phyloP scores from a whole-genome alignment of 35 echinoderm and acorn worm genomes.

The Apostichopus japonicus region DNA sequence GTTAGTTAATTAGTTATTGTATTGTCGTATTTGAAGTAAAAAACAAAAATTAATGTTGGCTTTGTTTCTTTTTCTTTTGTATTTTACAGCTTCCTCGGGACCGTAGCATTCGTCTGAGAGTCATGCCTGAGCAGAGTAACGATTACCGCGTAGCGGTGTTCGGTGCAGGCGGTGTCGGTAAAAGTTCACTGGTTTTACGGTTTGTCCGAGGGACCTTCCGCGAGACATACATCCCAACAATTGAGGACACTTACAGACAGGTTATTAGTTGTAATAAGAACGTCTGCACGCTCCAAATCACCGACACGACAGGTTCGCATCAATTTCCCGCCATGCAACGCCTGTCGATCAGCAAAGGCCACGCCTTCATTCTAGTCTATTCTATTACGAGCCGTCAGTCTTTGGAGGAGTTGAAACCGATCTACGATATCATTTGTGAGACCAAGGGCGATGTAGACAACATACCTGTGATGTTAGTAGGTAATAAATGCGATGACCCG shows the following conservation, averaged over 20 bases:
- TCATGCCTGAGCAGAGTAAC: slow-evolving; percentile 99
- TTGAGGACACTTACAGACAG: slow-evolving; percentile 98
- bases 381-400: slow-evolving; percentile 98
- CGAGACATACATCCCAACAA: slow-evolving; percentile 97
- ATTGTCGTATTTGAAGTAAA: too few relatives aligned
- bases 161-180: slow-evolving; percentile 96
- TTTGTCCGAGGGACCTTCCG: slow-evolving; percentile 98
- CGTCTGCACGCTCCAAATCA: slow-evolving; percentile 97
- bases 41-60: too few relatives aligned
- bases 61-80: neutral
- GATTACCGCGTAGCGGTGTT: slow-evolving; percentile 97
- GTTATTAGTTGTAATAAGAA: slow-evolving; percentile 99
- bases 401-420: slow-evolving; percentile 96
- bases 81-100: slow-evolving; percentile 90
- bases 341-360: slow-evolving; percentile 96
- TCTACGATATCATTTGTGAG: slow-evolving; percentile 92
- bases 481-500: slow-evolving; percentile 97
- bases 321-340: slow-evolving; percentile 99
- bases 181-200: slow-evolving; percentile 93
- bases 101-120: slow-evolving; percentile 95
- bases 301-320: slow-evolving; percentile 96
- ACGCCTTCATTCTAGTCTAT: slow-evolving; percentile 98
- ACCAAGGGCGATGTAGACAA: slow-evolving; percentile 98
- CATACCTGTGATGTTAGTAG: slow-evolving; percentile 96
- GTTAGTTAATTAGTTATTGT: too few relatives aligned